Conservation (phyloP, 2,888 invertebrate species). For the Cephonodes hylas region DNA sequence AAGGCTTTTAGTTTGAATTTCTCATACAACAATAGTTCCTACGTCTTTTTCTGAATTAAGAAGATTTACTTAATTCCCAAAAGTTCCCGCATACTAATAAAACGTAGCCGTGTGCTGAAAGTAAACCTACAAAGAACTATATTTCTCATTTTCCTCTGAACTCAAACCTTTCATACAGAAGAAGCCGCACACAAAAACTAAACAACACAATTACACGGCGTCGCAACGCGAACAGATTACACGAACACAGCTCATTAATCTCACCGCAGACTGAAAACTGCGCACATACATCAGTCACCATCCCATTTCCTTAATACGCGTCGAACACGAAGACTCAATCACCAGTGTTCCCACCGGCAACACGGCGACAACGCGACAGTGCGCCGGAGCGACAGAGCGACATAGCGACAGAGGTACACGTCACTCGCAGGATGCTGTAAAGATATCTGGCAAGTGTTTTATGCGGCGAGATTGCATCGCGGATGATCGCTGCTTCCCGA, state of each 20-base stretch:
- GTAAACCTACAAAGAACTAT: too few species aligned
- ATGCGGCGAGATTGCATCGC: background rate
- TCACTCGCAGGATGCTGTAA: constrained; percentile 8
- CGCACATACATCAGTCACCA: background rate
- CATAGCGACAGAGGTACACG: background rate
- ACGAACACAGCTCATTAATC: background rate
- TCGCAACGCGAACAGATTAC: too few species aligned
- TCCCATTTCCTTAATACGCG: background rate
- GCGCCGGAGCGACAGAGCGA: background rate
- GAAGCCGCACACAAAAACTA: too few species aligned
- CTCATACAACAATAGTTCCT: too few species aligned
- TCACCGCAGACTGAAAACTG: background rate
- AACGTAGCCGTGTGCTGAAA: too few species aligned
- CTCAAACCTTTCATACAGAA: too few species aligned
- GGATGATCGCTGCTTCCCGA: background rate
- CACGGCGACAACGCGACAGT: background rate
- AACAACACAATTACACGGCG: too few species aligned
- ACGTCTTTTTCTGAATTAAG: too few species aligned
- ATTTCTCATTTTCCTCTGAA: too few species aligned
- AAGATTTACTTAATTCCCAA: too few species aligned
- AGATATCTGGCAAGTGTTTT: background rate
- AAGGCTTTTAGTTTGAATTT: too few species aligned
- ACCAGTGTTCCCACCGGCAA: background rate
- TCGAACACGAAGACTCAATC: constrained; percentile 2
- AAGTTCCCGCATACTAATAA: too few species aligned